Evolutionary conservation across 1,140 invertebrate genomes (phyloP).

Genomic region (Drosophila baimaii): DNA sequence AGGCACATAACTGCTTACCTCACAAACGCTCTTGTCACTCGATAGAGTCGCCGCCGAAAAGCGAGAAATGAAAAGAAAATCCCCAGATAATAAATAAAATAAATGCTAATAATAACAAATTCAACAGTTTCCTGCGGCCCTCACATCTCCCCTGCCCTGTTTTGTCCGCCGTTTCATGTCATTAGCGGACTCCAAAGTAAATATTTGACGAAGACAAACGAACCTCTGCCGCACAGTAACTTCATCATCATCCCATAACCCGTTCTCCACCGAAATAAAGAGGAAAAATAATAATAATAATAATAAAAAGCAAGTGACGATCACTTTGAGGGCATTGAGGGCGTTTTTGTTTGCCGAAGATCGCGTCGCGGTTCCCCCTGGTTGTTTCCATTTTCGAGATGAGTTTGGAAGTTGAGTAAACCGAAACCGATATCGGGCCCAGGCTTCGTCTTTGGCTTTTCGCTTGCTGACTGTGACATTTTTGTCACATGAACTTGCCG

Average conservation of each 20-base stretch:
- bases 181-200: slow-evolving; percentile 62
- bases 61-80: slow-evolving; percentile 25
- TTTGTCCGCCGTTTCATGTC: slow-evolving; percentile 46
- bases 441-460: slow-evolving; percentile 5
- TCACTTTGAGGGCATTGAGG: slow-evolving; percentile 54
- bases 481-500: slow-evolving; percentile 56
- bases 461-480: slow-evolving; percentile 56
- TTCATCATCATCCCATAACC: slow-evolving; percentile 46
- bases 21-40: slow-evolving; percentile 49
- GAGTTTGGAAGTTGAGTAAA: slow-evolving; percentile 48
- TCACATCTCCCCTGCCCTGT: slow-evolving; percentile 11
- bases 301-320: slow-evolving; percentile 49
- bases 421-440: slow-evolving; percentile 40
- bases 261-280: slow-evolving; percentile 29
- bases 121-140: slow-evolving; percentile 57
- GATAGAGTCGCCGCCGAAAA: slow-evolving; percentile 36
- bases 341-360: slow-evolving; percentile 36
- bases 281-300: slow-evolving; percentile 48
- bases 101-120: slow-evolving; percentile 64
- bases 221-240: slow-evolving; percentile 33
- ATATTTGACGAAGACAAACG: slow-evolving; percentile 62
- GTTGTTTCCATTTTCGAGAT: slow-evolving; percentile 47
- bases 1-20: slow-evolving; percentile 58
- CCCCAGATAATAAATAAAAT: slow-evolving; percentile 36
- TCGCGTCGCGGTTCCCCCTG: slow-evolving; percentile 23